Percentiles rank a stretch among this genome's conserved stretches.
Evolutionary conservation across 1,140 invertebrate genomes (phyloP).

Genomic region (Phortica variegata): DNA sequence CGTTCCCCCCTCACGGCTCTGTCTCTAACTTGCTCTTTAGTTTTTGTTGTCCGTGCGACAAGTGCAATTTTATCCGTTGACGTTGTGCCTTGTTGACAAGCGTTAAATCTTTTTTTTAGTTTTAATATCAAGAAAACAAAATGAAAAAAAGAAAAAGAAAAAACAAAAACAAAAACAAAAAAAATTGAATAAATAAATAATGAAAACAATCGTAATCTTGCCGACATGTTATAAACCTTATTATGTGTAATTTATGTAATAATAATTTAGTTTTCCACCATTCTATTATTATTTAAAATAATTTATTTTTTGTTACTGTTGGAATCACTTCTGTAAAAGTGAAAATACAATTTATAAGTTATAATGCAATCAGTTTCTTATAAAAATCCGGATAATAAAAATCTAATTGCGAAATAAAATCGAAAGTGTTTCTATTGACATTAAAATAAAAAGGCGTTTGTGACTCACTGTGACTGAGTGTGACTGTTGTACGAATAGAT

Average conservation of each 20-base stretch:
- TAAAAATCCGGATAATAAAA: constrained; percentile 37
- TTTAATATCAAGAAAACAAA: constrained; percentile 27
- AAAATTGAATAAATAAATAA: constrained; percentile 20
- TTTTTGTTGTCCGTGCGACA: constrained; percentile 3
- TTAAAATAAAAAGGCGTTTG: too few species aligned
- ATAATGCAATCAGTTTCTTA: neutral
- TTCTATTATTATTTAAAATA: constrained; percentile 38
- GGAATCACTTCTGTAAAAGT: constrained; percentile 45
- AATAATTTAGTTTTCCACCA: constrained; percentile 46
- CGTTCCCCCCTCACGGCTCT: too few species aligned
- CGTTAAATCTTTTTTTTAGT: constrained; percentile 54
- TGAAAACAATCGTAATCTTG: constrained; percentile 42
- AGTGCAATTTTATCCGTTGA: constrained; percentile 20
- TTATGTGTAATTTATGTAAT: constrained; percentile 32
- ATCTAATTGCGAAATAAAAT: too few species aligned
- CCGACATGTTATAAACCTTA: constrained; percentile 52
- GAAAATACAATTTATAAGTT: constrained; percentile 14
- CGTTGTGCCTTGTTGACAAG: too few species aligned
- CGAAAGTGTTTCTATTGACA: too few species aligned
- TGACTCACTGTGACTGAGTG: too few species aligned
- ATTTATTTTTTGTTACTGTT: constrained; percentile 55
- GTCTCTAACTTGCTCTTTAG: constrained; percentile 27
- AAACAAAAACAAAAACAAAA: constrained; percentile 26
- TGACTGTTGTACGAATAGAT: too few species aligned
- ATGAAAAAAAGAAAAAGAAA: constrained; percentile 27